Evolutionary conservation across 2,113 vertebrate species (phyloP), one percentile per base, ranked within the genome.

Genomic region (Semnopithecus entellus): DNA sequence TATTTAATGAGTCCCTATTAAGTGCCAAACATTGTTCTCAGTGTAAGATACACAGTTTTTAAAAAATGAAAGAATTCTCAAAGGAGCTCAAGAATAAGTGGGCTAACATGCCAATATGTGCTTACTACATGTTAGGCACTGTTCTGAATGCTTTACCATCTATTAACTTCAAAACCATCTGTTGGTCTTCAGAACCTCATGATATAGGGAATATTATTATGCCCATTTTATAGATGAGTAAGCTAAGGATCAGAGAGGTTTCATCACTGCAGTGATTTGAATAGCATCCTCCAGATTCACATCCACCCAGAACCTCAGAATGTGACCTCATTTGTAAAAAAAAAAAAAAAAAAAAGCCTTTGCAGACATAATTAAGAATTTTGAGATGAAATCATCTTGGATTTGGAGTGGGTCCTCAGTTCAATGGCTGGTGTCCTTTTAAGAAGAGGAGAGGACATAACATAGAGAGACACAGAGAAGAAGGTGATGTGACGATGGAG

Each of bases 341-440:
- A 59, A 59, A 25, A 30, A 61, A 23, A 55, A 55, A 55, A 79
- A 94, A 90, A 27, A 88, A 35, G 3, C 80, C 70, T 85, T 86
- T 81, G 32, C 22, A 94, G 78, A 92, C 80, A 6, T 76, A 80
- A 86, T 89, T 94, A 96, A 90, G 59, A 6, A 81, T 72, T 20
- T 79, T 85, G 48, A 90, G 45, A 50, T 68, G 38, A 91, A 96
- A 80, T 81, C 35, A 50, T 55, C 40, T 35, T 91, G 16, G 20
- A 48, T 88, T 95, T 96, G 94, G 22, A 32, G 45, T 82, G 45
- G 75, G 35, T 45, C 38, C 61, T 48, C 64, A 89, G 3, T 70
- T 9, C 55, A 94, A 20, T 72, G 50, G 73, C 22, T 86, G 55
- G 32, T 84, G 13, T 73, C 27, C 9, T 92, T 90, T 78, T 72